Evolutionary conservation across 2,797 vertebrate species (phyloP).

Genomic region (Danio jaintianensis): DNA sequence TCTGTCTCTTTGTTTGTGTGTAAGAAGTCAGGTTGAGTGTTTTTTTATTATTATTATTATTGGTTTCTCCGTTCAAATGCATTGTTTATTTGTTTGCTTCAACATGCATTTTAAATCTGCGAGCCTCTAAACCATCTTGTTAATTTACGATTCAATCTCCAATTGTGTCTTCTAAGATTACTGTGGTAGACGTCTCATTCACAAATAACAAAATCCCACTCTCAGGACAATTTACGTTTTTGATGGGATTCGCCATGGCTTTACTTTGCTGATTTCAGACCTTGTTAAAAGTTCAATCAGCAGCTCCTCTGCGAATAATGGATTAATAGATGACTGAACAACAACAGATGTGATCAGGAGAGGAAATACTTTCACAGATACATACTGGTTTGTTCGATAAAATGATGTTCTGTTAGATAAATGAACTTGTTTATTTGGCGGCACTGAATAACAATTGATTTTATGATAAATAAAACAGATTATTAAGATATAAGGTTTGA

Average conservation of each 20-base stretch:
- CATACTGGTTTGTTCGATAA: conserved; percentile 9
- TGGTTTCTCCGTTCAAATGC: background rate
- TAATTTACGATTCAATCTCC: conserved; percentile 49
- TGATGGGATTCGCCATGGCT: conserved; percentile 51
- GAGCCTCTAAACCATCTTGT: conserved; percentile 24
- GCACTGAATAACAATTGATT: background rate
- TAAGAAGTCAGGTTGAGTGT: background rate
- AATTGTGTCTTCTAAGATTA: conserved; percentile 44
- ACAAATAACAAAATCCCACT: conserved; percentile 28
- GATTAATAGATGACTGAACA: conserved; percentile 48
- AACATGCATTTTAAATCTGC: conserved; percentile 36
- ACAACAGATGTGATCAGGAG: conserved; percentile 37
- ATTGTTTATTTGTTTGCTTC: conserved; percentile 8
- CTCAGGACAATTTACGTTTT: conserved; percentile 49
- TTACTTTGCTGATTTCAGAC: conserved; percentile 54
- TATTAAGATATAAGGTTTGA: too few species aligned
- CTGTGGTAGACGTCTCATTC: conserved; percentile 41
- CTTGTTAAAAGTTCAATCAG: conserved; percentile 62
- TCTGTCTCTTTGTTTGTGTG: background rate
- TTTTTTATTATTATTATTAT: background rate
- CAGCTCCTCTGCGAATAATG: conserved; percentile 35
- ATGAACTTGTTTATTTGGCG: background rate
- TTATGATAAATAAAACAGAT: background rate
- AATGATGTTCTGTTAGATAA: conserved; percentile 9
- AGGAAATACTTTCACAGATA: conserved; percentile 25